phyloP scores from a whole-genome alignment of 2,113 vertebrate species.

The Hystrix brachyura region DNA sequence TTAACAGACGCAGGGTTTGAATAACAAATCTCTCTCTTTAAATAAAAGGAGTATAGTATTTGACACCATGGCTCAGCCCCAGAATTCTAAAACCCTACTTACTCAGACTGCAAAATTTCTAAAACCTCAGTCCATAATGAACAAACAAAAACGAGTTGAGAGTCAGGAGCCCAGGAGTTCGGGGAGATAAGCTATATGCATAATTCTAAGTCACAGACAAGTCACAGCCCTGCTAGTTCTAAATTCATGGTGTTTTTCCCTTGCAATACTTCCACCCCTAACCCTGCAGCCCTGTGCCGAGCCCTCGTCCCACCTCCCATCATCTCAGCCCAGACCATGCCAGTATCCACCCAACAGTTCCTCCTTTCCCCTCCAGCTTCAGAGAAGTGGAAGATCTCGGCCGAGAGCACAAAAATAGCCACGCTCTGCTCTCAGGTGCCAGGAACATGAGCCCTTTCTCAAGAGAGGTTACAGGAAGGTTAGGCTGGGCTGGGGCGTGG shows the following conservation, averaged over 20 bases:
- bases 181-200: not conserved
- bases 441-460: not conserved
- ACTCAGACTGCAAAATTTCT: not conserved
- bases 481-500: not conserved
- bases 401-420: not conserved
- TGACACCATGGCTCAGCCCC: not conserved
- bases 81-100: not conserved
- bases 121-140: not conserved
- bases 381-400: not conserved
- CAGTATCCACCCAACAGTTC: not conserved
- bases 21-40: not conserved
- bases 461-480: not conserved
- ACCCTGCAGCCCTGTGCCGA: not conserved
- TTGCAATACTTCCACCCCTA: not conserved
- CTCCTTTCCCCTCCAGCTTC: not conserved
- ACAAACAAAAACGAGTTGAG: not conserved
- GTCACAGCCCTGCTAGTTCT: not conserved
- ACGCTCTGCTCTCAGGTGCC: not conserved
- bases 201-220: not conserved
- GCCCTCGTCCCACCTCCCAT: not conserved
- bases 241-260: not conserved
- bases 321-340: not conserved
- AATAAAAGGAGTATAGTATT: not conserved
- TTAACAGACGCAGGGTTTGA: not conserved
- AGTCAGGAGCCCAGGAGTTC: not conserved